Evolutionary conservation across 2,113 vertebrate genomes (phyloP), one percentile per base, ranked within the genome.

Genomic region (Lanius collurio): DNA sequence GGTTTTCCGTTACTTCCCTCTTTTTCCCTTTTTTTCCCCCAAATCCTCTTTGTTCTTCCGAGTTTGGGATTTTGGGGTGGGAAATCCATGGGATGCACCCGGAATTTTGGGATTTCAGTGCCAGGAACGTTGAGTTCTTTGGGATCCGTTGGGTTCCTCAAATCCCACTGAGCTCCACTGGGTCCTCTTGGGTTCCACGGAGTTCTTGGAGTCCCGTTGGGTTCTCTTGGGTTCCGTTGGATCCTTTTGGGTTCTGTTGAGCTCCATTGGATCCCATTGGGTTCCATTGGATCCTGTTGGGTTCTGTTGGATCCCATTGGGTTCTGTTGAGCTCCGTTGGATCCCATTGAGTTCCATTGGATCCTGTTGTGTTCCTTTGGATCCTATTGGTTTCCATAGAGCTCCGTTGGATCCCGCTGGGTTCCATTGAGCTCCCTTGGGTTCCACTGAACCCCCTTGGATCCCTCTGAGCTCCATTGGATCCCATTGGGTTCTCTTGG

Each of bases 251-350:
- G 8, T 13, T 13, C 28, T 24, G 4, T 30, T 42, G 63, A 7
- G 3, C 22, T 7, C 15, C 6, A 1, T n/a, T 7, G 31, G 3
- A 4, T 7, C 18, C 52, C 4, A 0, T 24, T 42, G 68, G 3
- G 3, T 8, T 24, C 30, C 7, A 0, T 44, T n/a, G 23, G 1
- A 4, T 3, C 21, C 46, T 3, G 0, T 15, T 15, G 49, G 12
- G 31, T 35, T 44, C 44, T 8, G 8, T 42, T 44, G 44, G 44
- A 20, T 19, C 15, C 18, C 11, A 18, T 22, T 46, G 46, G 46
- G 5, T 11, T 22, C 20, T 4, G 42, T 44, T 44, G 52, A 7
- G 20, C 7, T 41, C 31, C 2, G 4, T 26, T n/a, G 28, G 10
- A 13, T 6, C 22, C 46, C 46, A 11, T 46, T 46, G 46, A 10